Percentiles rank a stretch among this genome's conserved stretches.
These are phyloP conservation scores for Chelonus insularis DNA, from an alignment of 1,140 invertebrate species.

Conservation along the genomic window DNA sequence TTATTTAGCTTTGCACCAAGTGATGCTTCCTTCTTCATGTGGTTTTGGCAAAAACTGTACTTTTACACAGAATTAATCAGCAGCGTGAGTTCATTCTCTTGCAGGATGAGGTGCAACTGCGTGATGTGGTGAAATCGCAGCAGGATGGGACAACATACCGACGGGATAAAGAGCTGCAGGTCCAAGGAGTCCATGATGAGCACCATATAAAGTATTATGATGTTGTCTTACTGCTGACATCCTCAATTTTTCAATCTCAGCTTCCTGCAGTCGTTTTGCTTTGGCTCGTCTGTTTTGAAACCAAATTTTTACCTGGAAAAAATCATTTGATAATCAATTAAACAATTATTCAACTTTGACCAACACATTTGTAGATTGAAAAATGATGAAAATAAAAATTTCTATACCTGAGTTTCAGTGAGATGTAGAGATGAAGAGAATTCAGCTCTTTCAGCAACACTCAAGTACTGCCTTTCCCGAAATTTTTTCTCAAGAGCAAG, in stretches of 20 bases:
- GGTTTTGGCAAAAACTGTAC: too few relatives aligned
- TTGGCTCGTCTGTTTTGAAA: constrained; percentile 96
- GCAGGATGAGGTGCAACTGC: constrained; percentile 44
- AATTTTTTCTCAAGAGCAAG: constrained; percentile 95
- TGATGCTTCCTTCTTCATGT: too few relatives aligned
- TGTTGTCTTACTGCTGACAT: constrained; percentile 70
- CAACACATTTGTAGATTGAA: too few relatives aligned
- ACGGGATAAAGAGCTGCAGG: constrained; percentile 48
- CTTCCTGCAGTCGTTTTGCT: constrained; percentile 91
- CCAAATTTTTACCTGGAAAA: constrained; percentile 92
- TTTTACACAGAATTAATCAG: too few relatives aligned
- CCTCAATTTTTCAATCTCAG: constrained; percentile 87
- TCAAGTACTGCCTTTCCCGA: constrained; percentile 93
- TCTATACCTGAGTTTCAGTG: constrained; percentile 86
- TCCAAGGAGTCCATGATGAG: constrained; percentile 50
- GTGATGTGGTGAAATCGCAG: constrained; percentile 42
- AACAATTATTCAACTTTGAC: too few relatives aligned
- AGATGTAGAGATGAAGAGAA: constrained; percentile 91
- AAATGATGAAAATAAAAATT: not conserved
- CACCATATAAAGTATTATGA: constrained; percentile 57
- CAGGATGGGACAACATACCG: constrained; percentile 47
- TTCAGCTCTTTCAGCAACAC: constrained; percentile 94
- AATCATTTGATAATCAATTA: too few relatives aligned
- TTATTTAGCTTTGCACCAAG: too few relatives aligned
- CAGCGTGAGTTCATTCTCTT: constrained; percentile 44